Conservation (phyloP, 2,888 invertebrate species). For the Papilio elwesi region DNA sequence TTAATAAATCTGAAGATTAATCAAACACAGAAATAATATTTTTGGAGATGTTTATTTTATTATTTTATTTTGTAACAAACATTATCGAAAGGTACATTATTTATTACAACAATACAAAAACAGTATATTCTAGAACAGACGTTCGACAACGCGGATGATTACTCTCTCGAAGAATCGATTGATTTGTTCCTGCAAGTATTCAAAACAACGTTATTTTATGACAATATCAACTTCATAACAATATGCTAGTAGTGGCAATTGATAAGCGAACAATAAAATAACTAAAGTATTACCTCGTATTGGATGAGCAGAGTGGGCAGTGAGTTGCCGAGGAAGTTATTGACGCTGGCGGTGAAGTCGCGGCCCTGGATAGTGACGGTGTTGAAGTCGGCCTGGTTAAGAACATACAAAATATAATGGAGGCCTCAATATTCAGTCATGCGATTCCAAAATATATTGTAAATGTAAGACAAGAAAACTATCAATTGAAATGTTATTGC, state of each 20-base stretch:
- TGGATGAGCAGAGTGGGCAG: conserved; percentile 1
- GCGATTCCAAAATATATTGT: no score
- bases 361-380: not conserved
- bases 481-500: no score
- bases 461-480: no score
- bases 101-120: not conserved
- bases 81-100: not conserved
- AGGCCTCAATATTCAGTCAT: no score
- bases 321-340: conserved; percentile 8
- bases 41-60: not conserved
- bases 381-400: not conserved
- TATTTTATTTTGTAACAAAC: not conserved
- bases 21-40: not conserved
- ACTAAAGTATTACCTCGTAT: not conserved
- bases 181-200: not conserved
- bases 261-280: not conserved
- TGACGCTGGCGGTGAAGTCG: not conserved
- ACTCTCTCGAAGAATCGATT: conserved; percentile 4
- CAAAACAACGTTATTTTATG: not conserved
- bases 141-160: not conserved
- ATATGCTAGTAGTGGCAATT: not conserved
- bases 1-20: no score
- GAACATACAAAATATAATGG: not conserved
- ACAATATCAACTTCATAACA: not conserved
- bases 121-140: not conserved